Conservation (phyloP, 2,113 vertebrate genomes). For the Thamnaconus septentrionalis region DNA sequence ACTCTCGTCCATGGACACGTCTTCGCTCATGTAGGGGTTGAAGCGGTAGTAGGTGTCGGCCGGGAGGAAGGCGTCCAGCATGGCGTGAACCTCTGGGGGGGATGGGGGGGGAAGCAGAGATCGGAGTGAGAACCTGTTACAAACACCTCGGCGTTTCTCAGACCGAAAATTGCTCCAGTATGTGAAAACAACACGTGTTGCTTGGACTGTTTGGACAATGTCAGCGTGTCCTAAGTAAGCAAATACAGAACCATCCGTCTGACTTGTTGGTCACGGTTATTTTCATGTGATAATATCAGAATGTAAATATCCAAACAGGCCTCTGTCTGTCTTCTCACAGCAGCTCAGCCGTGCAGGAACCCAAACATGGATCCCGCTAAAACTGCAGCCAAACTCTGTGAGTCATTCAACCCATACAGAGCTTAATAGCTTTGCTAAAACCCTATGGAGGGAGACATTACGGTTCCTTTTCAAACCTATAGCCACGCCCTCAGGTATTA, state of each 20-base stretch:
- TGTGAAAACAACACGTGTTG: conserved; percentile 39
- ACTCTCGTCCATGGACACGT: conserved; percentile 90
- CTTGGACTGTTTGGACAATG: conserved; percentile 2
- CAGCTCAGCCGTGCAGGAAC: conserved; percentile 1
- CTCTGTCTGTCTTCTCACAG: conserved; percentile 27
- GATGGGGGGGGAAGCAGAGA: conserved; percentile 20
- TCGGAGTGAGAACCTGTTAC: neutral
- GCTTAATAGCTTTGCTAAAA: too few species aligned
- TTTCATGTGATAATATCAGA: conserved; percentile 25
- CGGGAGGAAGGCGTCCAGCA: conserved; percentile 89
- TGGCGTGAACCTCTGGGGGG: conserved; percentile 91
- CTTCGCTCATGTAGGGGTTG: conserved; percentile 92
- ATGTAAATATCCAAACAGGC: too few species aligned
- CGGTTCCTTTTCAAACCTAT: too few species aligned
- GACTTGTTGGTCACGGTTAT: conserved; percentile 29
- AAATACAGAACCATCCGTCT: conserved; percentile 28
- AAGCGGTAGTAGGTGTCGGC: conserved; percentile 92
- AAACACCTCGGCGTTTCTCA: too few species aligned
- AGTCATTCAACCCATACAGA: neutral
- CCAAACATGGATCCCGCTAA: conserved; percentile 11
- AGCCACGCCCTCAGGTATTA: too few species aligned
- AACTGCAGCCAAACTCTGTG: conserved; percentile 3
- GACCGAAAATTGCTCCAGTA: conserved; percentile 6
- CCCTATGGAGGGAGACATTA: too few species aligned
- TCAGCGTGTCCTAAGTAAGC: conserved; percentile 29